These are phyloP conservation scores for Zosterops pallidus DNA, from an alignment of 2,113 vertebrate species.

Conservation along the genomic window DNA sequence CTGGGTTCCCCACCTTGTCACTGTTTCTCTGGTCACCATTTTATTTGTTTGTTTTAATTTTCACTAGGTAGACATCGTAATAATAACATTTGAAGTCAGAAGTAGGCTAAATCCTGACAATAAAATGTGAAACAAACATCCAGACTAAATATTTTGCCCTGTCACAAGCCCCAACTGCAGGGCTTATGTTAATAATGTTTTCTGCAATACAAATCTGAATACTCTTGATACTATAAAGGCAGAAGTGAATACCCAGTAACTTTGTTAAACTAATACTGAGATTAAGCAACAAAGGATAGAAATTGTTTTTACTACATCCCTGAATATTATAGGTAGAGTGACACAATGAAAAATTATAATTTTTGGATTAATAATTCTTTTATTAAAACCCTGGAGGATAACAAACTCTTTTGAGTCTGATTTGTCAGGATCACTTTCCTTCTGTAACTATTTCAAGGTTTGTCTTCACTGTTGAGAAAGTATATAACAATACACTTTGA, in stretches of 20 bases:
- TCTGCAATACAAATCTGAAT: neutral
- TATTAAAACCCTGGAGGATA: neutral
- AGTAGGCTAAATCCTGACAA: neutral
- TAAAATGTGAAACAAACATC: neutral
- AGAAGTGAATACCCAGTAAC: neutral
- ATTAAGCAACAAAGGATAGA: neutral
- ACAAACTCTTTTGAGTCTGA: neutral
- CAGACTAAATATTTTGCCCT: neutral
- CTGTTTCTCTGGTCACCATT: neutral
- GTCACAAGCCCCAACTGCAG: neutral
- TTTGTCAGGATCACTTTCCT: neutral
- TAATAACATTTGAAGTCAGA: neutral
- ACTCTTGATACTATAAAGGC: neutral
- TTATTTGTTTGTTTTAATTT: neutral
- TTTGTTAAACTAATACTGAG: neutral
- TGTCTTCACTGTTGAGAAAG: neutral
- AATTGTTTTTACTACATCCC: neutral
- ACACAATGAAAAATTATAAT: neutral
- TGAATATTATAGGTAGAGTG: neutral
- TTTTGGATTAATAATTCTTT: neutral
- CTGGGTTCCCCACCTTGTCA: neutral
- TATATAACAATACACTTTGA: neutral
- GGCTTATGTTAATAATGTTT: neutral
- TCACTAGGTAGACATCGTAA: neutral
- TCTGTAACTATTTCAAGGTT: neutral